Evolutionary conservation across 2,113 vertebrate genomes (phyloP).

Genomic region (Thunnus thynnus): DNA sequence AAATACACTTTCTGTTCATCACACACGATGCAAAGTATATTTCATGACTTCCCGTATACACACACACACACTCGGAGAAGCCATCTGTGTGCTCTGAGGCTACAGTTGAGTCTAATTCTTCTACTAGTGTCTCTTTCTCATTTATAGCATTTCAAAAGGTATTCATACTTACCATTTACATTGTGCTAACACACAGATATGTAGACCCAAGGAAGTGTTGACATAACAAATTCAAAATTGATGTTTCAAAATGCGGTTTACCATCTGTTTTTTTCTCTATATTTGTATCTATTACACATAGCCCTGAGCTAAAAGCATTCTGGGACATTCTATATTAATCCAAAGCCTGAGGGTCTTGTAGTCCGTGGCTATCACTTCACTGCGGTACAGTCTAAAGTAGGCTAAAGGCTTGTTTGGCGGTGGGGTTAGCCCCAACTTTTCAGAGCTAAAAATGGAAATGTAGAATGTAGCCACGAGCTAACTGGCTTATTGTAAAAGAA

Average conservation of each 20-base stretch:
- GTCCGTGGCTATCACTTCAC: neutral
- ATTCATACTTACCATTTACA: neutral
- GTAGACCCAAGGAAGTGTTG: neutral
- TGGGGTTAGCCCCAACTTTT: conserved; percentile 5
- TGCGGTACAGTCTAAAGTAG: conserved; percentile 31
- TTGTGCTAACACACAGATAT: neutral
- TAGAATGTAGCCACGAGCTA: neutral
- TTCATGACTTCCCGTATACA: neutral
- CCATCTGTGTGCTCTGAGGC: conserved; percentile 32
- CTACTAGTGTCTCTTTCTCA: neutral
- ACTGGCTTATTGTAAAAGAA: conserved; percentile 9
- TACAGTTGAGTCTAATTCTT: neutral
- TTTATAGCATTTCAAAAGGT: neutral
- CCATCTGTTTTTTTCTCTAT: conserved; percentile 9
- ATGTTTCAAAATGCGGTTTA: neutral
- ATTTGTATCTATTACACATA: conserved; percentile 1
- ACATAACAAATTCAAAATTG: neutral
- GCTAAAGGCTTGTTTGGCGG: conserved; percentile 10
- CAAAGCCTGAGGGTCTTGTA: neutral
- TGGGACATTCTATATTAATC: conserved; percentile 23
- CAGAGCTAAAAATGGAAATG: conserved; percentile 38
- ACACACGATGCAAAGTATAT: neutral
- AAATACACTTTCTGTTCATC: neutral
- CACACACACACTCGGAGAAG: neutral
- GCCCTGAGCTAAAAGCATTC: conserved; percentile 12